phyloP scores from a whole-genome alignment of 1,140 invertebrate species.

The Musca vetustissima region DNA sequence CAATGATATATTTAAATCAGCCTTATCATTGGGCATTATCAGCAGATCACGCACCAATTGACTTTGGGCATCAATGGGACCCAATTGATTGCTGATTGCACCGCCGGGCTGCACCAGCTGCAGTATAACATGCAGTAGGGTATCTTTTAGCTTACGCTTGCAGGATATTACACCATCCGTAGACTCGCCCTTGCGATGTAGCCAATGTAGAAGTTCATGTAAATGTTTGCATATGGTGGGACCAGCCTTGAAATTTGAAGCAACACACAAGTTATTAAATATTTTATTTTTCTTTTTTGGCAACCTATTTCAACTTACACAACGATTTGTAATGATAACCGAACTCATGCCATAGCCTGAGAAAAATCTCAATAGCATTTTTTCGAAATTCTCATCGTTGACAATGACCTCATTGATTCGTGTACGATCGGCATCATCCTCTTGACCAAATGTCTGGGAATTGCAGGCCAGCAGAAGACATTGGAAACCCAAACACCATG shows the following conservation, averaged over 20 bases:
- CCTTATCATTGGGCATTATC: constrained; percentile 67
- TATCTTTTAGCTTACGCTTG: constrained; percentile 67
- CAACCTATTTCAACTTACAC: constrained; percentile 38
- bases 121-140: constrained; percentile 70
- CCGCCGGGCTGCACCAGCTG: constrained; percentile 71
- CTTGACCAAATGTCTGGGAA: constrained; percentile 49
- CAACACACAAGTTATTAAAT: neutral
- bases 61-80: constrained; percentile 82
- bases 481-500: constrained; percentile 74
- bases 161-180: constrained; percentile 58
- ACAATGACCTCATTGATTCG: constrained; percentile 65
- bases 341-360: constrained; percentile 65
- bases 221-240: constrained; percentile 74
- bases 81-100: constrained; percentile 68
- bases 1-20: constrained; percentile 71
- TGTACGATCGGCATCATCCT: constrained; percentile 42
- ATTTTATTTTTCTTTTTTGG: neutral
- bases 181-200: constrained; percentile 71
- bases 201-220: constrained; percentile 70
- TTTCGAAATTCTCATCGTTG: constrained; percentile 70
- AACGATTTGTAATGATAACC: constrained; percentile 50
- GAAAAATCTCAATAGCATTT: constrained; percentile 71
- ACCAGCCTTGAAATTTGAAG: constrained; percentile 66
- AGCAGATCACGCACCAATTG: constrained; percentile 70
- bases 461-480: constrained; percentile 63